These are phyloP conservation scores for Prosapia bicincta DNA, from an alignment of 2,888 invertebrate genomes.

Conservation along the genomic window DNA sequence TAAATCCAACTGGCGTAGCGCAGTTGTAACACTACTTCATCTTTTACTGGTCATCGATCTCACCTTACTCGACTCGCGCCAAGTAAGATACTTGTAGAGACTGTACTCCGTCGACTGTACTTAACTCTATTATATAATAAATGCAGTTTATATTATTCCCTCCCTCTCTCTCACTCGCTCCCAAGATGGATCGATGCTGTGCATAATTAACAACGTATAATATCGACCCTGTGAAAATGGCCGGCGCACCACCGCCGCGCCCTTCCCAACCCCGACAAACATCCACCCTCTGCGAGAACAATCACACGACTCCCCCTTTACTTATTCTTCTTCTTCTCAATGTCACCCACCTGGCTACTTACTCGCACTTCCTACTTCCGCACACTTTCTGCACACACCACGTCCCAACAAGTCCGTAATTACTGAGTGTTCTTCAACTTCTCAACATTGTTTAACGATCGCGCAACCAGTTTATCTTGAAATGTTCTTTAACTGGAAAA, in stretches of 20 bases:
- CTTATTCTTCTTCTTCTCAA: slow-evolving; percentile 2
- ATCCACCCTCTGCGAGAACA: not conserved
- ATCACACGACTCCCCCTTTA: not conserved
- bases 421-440: too few relatives aligned
- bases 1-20: not conserved
- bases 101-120: slow-evolving; percentile 36
- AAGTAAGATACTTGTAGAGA: slow-evolving; percentile 12
- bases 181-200: slow-evolving; percentile 37
- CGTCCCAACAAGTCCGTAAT: too few relatives aligned
- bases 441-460: too few relatives aligned
- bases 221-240: slow-evolving; percentile 33
- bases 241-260: slow-evolving; percentile 12
- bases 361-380: not conserved
- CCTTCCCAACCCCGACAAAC: slow-evolving; percentile 6
- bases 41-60: not conserved
- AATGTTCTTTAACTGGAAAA: too few relatives aligned
- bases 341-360: not conserved
- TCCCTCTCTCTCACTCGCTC: slow-evolving; percentile 27
- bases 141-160: slow-evolving; percentile 41
- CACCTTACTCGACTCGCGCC: not conserved
- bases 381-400: not conserved
- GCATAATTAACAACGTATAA: slow-evolving; percentile 40
- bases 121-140: slow-evolving; percentile 41
- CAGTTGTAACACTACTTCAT: not conserved
- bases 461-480: too few relatives aligned